Evolutionary conservation across 2,888 invertebrate species (phyloP).

Genomic region (Pinctada fucata): DNA sequence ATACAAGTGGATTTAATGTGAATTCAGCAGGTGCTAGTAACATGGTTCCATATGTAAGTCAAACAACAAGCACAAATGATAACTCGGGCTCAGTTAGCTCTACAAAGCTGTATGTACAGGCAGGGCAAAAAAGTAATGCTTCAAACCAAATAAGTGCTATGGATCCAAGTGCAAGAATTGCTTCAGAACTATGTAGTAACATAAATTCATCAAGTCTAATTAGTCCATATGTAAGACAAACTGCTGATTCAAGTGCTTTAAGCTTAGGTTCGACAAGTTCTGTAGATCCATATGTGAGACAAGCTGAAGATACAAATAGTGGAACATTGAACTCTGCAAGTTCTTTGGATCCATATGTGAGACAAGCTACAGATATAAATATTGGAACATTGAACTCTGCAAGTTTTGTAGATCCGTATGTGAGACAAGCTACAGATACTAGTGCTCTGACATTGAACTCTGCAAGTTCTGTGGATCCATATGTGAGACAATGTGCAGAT

Average conservation of each 20-base stretch:
- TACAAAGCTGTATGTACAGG: no score
- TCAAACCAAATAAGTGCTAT: neutral
- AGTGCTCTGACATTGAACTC: neutral
- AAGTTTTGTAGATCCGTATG: neutral
- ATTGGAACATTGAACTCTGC: neutral
- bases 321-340: neutral
- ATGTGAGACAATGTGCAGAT: slow-evolving; percentile 5
- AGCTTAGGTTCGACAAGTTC: neutral
- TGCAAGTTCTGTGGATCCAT: neutral
- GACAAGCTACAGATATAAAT: neutral
- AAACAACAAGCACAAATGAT: no score
- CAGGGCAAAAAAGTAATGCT: no score
- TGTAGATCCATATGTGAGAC: slow-evolving; percentile 11
- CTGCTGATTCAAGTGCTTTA: neutral
- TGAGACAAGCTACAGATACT: slow-evolving; percentile 1
- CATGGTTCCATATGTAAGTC: no score
- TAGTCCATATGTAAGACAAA: slow-evolving; percentile 8
- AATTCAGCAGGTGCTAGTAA: no score
- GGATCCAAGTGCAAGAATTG: neutral
- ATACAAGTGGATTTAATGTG: no score
- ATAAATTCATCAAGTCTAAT: neutral
- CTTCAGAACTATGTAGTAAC: neutral
- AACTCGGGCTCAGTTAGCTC: no score
- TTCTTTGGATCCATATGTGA: slow-evolving; percentile 2
- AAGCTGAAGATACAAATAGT: neutral